phyloP scores from a whole-genome alignment of 1,140 invertebrate species.

The Ylistrum balloti region DNA sequence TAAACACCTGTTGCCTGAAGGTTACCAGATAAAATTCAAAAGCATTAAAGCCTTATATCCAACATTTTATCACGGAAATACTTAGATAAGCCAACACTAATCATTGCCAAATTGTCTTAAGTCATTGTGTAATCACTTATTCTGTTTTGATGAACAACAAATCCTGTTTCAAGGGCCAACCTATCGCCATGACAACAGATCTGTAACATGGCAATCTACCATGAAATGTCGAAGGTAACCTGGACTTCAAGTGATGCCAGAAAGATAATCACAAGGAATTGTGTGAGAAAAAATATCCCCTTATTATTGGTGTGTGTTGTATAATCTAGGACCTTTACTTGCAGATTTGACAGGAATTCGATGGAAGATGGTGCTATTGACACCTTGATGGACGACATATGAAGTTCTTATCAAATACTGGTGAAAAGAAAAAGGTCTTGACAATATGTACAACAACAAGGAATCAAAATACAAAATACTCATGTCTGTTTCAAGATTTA shows the following conservation, averaged over 20 bases:
- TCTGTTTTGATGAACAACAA: neutral
- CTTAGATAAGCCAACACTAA: neutral
- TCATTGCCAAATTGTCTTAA: neutral
- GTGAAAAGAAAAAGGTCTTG: no score
- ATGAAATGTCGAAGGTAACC: neutral
- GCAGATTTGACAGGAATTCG: neutral
- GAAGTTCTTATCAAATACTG: no score
- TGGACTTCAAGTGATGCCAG: neutral
- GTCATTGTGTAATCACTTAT: slow-evolving; percentile 21
- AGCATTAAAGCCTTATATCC: neutral
- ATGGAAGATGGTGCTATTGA: no score
- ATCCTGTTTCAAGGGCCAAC: slow-evolving; percentile 7
- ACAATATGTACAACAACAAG: no score
- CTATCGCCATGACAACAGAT: neutral
- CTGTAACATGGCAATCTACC: neutral
- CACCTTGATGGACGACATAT: neutral
- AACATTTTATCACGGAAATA: neutral
- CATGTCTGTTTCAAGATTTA: no score
- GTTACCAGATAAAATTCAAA: neutral
- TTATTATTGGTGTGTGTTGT: neutral
- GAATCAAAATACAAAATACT: no score
- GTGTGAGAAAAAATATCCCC: slow-evolving; percentile 37
- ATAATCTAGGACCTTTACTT: neutral
- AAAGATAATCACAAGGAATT: neutral
- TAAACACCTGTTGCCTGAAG: slow-evolving; percentile 32